Conservation (phyloP, 2,113 vertebrate genomes). For the Ondatra zibethicus region DNA sequence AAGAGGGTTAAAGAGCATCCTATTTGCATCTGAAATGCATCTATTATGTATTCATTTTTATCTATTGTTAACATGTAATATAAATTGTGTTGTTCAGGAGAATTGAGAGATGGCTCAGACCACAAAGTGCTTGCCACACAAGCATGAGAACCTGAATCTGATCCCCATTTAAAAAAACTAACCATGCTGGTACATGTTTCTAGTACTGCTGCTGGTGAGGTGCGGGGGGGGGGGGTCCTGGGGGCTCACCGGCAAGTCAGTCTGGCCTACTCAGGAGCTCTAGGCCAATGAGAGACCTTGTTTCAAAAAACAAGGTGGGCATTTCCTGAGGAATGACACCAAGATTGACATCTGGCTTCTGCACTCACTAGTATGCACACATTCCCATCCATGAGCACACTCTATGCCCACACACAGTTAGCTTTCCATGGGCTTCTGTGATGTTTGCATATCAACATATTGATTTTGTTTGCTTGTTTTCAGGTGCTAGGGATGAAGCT, state of each 20-base stretch:
- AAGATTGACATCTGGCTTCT: neutral
- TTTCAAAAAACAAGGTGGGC: neutral
- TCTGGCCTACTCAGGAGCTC: neutral
- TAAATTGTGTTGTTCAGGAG: slow-evolving; percentile 18
- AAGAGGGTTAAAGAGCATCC: neutral
- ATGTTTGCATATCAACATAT: neutral
- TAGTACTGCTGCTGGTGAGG: too few species aligned
- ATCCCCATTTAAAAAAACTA: neutral
- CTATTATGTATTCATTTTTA: slow-evolving; percentile 4
- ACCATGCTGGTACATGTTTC: neutral
- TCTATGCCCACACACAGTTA: neutral
- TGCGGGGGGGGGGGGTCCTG: neutral
- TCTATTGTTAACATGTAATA: neutral
- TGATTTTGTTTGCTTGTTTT: neutral
- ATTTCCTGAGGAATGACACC: neutral
- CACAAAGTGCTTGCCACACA: neutral
- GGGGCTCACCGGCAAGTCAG: neutral
- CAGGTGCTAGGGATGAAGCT: neutral
- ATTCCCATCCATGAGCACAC: neutral
- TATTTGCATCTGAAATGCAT: neutral
- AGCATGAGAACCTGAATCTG: neutral
- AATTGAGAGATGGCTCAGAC: neutral
- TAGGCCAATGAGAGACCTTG: neutral
- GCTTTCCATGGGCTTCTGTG: neutral
- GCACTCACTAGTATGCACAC: neutral